Conservation (phyloP, 2,888 invertebrate genomes). For the Xiphydria camelus region DNA sequence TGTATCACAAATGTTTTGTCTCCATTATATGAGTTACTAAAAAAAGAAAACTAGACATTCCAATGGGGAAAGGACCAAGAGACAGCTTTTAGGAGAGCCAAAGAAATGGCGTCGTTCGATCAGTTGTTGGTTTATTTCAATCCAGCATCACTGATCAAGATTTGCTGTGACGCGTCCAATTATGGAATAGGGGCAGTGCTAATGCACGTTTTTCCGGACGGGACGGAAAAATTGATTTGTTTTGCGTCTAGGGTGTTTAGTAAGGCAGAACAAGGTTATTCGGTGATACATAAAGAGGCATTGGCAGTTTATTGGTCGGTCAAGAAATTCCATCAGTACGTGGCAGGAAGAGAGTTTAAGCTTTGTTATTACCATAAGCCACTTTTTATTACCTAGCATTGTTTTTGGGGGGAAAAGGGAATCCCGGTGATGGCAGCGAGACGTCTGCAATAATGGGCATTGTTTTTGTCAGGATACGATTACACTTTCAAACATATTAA, state of each 20-base stretch:
- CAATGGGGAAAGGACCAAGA: too few relatives aligned
- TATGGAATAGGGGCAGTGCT: conserved; percentile 40
- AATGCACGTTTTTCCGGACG: conserved; percentile 33
- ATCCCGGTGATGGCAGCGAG: conserved; percentile 44
- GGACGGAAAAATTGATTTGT: conserved; percentile 32
- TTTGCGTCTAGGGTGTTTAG: conserved; percentile 40
- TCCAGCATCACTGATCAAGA: too few relatives aligned
- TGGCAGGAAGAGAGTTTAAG: conserved; percentile 39
- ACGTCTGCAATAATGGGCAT: conserved; percentile 41
- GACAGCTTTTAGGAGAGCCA: too few relatives aligned
- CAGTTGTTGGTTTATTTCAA: too few relatives aligned
- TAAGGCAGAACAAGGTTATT: conserved; percentile 42
- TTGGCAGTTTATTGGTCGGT: conserved; percentile 45
- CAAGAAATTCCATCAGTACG: conserved; percentile 45
- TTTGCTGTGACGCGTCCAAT: too few relatives aligned
- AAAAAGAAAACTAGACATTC: too few relatives aligned
- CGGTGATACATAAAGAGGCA: conserved; percentile 42
- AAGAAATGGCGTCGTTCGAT: too few relatives aligned
- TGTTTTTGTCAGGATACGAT: conserved; percentile 23
- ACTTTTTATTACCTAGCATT: conserved; percentile 31
- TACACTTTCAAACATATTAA: conserved; percentile 27
- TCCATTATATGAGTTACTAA: too few relatives aligned
- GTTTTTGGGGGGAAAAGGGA: conserved; percentile 40
- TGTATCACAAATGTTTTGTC: too few relatives aligned
- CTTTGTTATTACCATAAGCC: conserved; percentile 44